A percentile compares a stretch with the other conserved stretches of the same genome.
These are phyloP conservation scores for Drosophila hamatofila DNA, from an alignment of 2,888 invertebrate species.

Conservation along the genomic window DNA sequence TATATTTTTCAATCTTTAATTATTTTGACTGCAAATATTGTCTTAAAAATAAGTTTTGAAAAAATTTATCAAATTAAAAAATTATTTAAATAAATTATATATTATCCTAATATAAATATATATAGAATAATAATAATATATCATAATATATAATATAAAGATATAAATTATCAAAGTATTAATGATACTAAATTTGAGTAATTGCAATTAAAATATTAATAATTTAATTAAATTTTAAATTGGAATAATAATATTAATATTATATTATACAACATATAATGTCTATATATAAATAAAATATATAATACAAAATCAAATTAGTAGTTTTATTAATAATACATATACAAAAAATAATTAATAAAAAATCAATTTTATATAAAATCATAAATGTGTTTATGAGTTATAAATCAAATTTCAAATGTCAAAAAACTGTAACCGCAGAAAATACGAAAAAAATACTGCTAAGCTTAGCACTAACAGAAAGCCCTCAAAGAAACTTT, in stretches of 20 bases:
- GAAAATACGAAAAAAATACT: conserved; percentile 5
- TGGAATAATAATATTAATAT: too few species aligned
- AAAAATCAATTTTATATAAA: background rate
- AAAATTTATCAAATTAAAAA: too few species aligned
- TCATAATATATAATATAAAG: too few species aligned
- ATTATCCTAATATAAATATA: background rate
- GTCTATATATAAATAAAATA: background rate
- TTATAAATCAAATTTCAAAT: background rate
- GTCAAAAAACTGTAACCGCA: background rate
- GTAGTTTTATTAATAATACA: background rate
- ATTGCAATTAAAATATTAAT: too few species aligned
- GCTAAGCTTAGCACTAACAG: background rate
- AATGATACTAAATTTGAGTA: too few species aligned
- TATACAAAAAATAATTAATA: background rate
- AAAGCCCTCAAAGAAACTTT: conserved; percentile 19
- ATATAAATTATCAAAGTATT: too few species aligned
- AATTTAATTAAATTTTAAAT: too few species aligned
- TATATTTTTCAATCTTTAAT: too few species aligned
- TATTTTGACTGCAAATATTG: too few species aligned
- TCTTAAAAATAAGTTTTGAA: too few species aligned
- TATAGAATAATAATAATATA: background rate
- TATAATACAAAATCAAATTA: background rate
- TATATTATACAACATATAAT: background rate
- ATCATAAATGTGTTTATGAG: background rate
- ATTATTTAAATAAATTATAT: too few species aligned